A percentile compares a stretch with the other conserved stretches of the same genome.
Evolutionary conservation across 2,888 invertebrate species (phyloP).

Genomic region (Meta bourneti): DNA sequence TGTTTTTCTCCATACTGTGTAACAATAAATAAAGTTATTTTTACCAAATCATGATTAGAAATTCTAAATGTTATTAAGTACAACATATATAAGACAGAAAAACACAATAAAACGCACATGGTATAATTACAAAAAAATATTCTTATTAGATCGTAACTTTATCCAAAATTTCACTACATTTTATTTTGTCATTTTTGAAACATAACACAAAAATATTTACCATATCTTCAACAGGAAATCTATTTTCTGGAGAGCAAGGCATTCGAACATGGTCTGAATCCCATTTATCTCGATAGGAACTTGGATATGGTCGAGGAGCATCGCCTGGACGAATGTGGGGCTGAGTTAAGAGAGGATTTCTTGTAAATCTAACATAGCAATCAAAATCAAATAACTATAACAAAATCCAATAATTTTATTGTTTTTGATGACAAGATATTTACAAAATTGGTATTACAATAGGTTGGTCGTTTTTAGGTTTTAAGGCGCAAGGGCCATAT

Average conservation of each 20-base stretch:
- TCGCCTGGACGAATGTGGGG: slow-evolving; percentile 52
- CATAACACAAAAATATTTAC: slow-evolving; percentile 77
- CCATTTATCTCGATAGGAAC: slow-evolving; percentile 87
- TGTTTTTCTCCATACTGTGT: slow-evolving; percentile 76
- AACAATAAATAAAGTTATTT: neutral
- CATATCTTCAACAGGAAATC: slow-evolving; percentile 87
- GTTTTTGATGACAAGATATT: neutral
- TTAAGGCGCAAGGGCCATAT: too few species aligned
- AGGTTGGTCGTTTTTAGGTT: too few species aligned
- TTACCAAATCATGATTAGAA: neutral
- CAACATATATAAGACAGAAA: neutral
- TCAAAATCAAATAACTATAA: neutral
- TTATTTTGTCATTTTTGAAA: too few species aligned
- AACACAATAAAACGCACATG: too few species aligned
- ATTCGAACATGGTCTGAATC: slow-evolving; percentile 90
- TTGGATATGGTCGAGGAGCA: slow-evolving; percentile 68
- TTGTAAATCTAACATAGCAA: neutral
- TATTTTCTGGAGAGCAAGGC: slow-evolving; percentile 90
- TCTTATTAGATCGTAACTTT: too few species aligned
- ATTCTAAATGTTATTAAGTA: neutral
- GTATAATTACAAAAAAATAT: too few species aligned
- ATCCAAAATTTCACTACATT: too few species aligned
- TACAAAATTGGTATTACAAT: neutral
- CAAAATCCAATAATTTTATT: neutral
- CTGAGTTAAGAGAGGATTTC: slow-evolving; percentile 27